Evolutionary conservation across 1,140 invertebrate species (phyloP), one percentile per base, ranked within the genome.

Genomic region (Alviniconcha marisindica): DNA sequence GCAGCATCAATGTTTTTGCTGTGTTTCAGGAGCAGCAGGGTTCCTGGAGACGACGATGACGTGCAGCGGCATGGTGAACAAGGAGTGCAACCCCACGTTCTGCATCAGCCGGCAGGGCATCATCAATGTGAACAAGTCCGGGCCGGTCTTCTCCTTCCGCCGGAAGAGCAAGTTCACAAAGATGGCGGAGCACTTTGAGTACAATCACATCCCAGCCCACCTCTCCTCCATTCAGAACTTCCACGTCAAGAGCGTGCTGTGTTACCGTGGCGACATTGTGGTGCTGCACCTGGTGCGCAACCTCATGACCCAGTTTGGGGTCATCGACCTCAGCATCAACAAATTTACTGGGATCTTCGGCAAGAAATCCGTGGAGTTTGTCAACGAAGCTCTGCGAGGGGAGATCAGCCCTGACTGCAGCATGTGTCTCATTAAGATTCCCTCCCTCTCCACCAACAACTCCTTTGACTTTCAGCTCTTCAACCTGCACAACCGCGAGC

Each of bases 151-250:
- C 87, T 90, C 91, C 73, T 93, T 92, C 83, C 82, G 92, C 44
- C 84, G 90, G 38, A 88, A 90, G 73, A 90, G 89, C 80, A 92
- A 92, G 82, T 93, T 93, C 85, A 92, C 91, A 42, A 93, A 92
- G 79, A 93, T 93, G 92, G 92, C 92, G 10, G 92, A 93, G 86
- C 92, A 93, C 87, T 93, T 93, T 88, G 92, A 93, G 69, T 93
- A 93, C 88, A 93, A 93, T 85, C 91, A 92, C 87, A 92, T 93
- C 63, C 92, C 92, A 74, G 92, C 92, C 51, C 92, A 93, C 78
- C 88, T 93, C 74, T 92, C 92, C 2, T 92, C 92, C 33, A 92
- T 93, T 56, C 91, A 93, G 81, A 92, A 93, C 83, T 93, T 93
- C 82, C 92, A 92, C 77, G 92, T 93, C 1, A 92, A 92, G 79